These are phyloP conservation scores for Hypomecis punctinalis DNA, from an alignment of 2,888 invertebrate species.

Conservation along the genomic window DNA sequence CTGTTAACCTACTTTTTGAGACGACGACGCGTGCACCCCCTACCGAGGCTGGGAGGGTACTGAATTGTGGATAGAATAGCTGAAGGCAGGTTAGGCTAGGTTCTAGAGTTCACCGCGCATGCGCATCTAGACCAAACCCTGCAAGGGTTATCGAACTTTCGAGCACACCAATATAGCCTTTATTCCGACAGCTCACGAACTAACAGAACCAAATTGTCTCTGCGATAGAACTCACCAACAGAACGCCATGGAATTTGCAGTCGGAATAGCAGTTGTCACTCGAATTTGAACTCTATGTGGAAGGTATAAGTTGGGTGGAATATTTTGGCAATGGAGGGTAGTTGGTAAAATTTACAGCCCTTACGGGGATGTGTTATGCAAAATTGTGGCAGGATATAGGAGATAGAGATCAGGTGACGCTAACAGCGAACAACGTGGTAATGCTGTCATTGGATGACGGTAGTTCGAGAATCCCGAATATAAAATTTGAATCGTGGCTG, in stretches of 20 bases:
- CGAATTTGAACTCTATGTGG: constrained; percentile 28
- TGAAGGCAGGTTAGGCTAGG: constrained; percentile 30
- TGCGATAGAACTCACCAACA: constrained; percentile 1
- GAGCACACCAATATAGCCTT: constrained; percentile 14
- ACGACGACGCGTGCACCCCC: constrained; percentile 20
- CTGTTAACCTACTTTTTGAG: constrained; percentile 32
- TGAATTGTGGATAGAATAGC: constrained; percentile 30
- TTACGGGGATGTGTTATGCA: constrained; percentile 53
- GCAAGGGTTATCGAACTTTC: constrained; percentile 26
- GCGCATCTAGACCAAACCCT: constrained; percentile 36
- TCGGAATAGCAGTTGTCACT: constrained; percentile 4
- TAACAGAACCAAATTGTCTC: constrained; percentile 2
- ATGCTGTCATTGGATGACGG: constrained; percentile 29
- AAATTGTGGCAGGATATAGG: constrained; percentile 47
- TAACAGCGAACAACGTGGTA: constrained; percentile 40
- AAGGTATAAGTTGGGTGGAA: constrained; percentile 2
- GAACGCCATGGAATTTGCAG: constrained; percentile 9
- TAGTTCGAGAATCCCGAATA: constrained; percentile 14
- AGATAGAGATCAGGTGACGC: constrained; percentile 44
- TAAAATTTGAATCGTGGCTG: background rate
- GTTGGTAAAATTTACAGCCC: constrained; percentile 47
- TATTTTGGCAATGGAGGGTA: constrained; percentile 3
- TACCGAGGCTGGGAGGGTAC: constrained; percentile 28
- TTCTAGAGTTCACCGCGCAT: constrained; percentile 47
- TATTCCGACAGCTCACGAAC: constrained; percentile 24